Percentiles rank a stretch among this genome's conserved stretches.
Conservation (phyloP, 2,888 invertebrate genomes). For the Leptopilina drosophilae region DNA sequence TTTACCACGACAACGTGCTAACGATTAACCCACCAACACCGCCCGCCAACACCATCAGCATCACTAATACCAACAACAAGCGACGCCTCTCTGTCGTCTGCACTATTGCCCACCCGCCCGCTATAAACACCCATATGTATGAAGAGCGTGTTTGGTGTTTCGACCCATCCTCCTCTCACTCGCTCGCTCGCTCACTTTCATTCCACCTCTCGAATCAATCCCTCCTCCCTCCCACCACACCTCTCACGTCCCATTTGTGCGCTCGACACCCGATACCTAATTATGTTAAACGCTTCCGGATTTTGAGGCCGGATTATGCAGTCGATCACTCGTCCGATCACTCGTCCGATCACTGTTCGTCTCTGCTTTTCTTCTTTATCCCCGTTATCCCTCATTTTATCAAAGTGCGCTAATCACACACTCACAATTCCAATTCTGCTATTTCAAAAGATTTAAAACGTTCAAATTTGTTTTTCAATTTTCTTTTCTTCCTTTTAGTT, state of each 20-base stretch:
- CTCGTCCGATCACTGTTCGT: conserved; percentile 41
- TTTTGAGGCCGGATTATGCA: conserved; percentile 73
- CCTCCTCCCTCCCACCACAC: neutral
- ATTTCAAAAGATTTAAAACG: no score
- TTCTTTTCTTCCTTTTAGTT: no score
- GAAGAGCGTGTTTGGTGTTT: conserved; percentile 43
- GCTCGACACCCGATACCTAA: conserved; percentile 69
- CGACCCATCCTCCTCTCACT: conserved; percentile 50
- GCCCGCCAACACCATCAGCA: conserved; percentile 45
- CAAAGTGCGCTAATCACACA: neutral
- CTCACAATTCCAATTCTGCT: no score
- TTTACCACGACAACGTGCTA: conserved; percentile 72
- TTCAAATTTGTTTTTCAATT: no score
- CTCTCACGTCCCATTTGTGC: conserved; percentile 51
- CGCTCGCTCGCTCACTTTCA: conserved; percentile 45
- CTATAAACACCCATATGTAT: conserved; percentile 38
- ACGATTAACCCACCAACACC: conserved; percentile 70
- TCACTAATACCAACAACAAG: conserved; percentile 50
- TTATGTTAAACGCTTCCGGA: conserved; percentile 76
- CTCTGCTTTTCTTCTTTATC: conserved; percentile 37
- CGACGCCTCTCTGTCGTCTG: conserved; percentile 36
- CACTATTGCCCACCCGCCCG: conserved; percentile 18
- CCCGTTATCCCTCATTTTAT: neutral
- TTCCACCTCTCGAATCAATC: conserved; percentile 34
- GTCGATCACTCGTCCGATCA: conserved; percentile 57